Percentiles rank a stretch among this genome's conserved stretches.
phyloP scores from a whole-genome alignment of 2,888 invertebrate genomes.

The Nemoura dubitans region DNA sequence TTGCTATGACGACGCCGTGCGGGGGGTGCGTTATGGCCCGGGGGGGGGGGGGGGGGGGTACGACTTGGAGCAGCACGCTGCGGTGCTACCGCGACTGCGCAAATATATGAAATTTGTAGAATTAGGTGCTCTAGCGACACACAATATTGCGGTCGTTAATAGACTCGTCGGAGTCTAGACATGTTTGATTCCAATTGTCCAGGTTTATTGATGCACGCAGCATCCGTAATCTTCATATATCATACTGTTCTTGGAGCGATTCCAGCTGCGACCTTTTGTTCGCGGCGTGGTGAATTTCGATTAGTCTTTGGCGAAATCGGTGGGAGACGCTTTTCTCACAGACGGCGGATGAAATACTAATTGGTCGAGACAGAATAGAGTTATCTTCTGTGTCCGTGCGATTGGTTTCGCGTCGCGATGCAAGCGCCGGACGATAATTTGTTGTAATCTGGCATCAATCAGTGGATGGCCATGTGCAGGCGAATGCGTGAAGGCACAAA shows the following conservation, averaged over 20 bases:
- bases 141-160: not conserved
- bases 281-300: not conserved
- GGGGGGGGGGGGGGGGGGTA: slow-evolving; percentile 9
- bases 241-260: not conserved
- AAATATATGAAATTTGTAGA: not conserved
- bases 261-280: not conserved
- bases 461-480: not conserved
- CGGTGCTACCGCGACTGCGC: not conserved
- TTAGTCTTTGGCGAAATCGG: not conserved
- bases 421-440: not conserved
- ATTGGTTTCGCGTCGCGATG: not conserved
- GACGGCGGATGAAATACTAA: not conserved
- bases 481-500: not conserved
- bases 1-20: slow-evolving; percentile 20
- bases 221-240: not conserved
- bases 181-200: not conserved
- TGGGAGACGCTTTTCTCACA: not conserved
- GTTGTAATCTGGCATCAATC: slow-evolving; percentile 7
- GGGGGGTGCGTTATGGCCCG: not conserved
- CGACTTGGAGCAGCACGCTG: not conserved
- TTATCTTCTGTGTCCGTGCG: not conserved
- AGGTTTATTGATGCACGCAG: slow-evolving; percentile 7
- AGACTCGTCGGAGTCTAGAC: not conserved
- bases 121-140: not conserved
- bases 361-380: not conserved